Percentiles rank a stretch among this genome's conserved stretches.
Evolutionary conservation across 1,140 invertebrate genomes (phyloP).

Genomic region (Aphis craccivora): DNA sequence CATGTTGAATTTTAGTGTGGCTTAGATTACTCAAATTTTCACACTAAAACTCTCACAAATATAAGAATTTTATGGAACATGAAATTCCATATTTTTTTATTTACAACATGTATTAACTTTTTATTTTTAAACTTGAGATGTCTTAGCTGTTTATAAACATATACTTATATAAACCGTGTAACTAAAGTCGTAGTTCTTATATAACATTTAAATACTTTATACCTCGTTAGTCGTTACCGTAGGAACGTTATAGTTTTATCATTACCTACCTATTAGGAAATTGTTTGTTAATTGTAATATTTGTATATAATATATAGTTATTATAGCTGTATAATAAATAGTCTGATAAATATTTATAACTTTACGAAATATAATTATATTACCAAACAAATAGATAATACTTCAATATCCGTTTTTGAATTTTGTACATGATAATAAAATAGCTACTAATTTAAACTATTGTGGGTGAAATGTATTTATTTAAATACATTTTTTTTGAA

Average conservation of each 20-base stretch:
- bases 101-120: constrained; percentile 8
- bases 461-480: not conserved
- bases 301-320: not conserved
- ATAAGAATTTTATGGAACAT: not conserved
- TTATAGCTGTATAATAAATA: not conserved
- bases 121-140: not conserved
- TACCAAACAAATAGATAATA: not conserved
- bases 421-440: not conserved
- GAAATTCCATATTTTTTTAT: constrained; percentile 21
- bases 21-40: not conserved
- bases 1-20: not conserved
- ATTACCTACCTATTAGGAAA: not conserved
- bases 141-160: not conserved
- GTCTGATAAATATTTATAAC: not conserved
- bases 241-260: constrained; percentile 20
- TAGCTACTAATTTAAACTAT: not conserved
- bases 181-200: not conserved
- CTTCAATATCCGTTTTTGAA: not conserved
- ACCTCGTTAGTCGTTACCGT: not conserved
- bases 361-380: not conserved
- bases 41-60: not conserved
- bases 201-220: constrained; percentile 10
- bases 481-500: not conserved
- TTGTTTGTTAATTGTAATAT: not conserved
- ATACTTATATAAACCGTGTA: not conserved